Evolutionary conservation across 2,888 invertebrate genomes (phyloP).

Genomic region (Euproctis similis): DNA sequence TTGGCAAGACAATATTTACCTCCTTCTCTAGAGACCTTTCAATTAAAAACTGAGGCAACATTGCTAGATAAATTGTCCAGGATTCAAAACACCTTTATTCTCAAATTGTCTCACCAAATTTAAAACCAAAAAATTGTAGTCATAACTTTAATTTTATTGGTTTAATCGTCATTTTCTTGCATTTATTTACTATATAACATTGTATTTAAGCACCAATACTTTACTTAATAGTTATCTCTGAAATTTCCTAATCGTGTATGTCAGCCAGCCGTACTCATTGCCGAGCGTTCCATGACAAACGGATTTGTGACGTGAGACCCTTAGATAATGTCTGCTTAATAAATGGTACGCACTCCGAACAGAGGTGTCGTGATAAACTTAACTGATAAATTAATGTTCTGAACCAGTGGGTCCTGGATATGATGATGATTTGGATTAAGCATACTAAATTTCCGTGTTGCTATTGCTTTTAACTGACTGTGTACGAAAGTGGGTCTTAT

Average conservation of each 20-base stretch:
- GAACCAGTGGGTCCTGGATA: neutral
- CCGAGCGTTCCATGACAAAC: slow-evolving; percentile 43
- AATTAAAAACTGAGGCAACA: no score
- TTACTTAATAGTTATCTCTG: slow-evolving; percentile 17
- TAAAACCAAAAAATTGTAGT: no score
- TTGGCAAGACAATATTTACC: no score
- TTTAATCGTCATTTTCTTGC: no score
- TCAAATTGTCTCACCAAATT: no score
- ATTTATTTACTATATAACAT: no score
- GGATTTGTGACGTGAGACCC: slow-evolving; percentile 39
- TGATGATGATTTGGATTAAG: slow-evolving; percentile 1
- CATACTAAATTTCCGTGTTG: neutral
- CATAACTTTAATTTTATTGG: no score
- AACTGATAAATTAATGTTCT: slow-evolving; percentile 1
- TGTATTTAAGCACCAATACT: neutral
- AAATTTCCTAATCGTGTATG: slow-evolving; percentile 21
- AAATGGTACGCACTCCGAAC: slow-evolving; percentile 53
- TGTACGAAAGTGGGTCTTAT: no score
- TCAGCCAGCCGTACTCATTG: slow-evolving; percentile 27
- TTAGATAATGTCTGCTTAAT: slow-evolving; percentile 55
- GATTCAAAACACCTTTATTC: no score
- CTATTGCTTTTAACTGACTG: neutral
- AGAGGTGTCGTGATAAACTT: slow-evolving; percentile 13
- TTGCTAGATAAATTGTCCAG: no score
- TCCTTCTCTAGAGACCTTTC: no score